Conservation (phyloP, 1,140 invertebrate species). For the Solenopsis fugax region DNA sequence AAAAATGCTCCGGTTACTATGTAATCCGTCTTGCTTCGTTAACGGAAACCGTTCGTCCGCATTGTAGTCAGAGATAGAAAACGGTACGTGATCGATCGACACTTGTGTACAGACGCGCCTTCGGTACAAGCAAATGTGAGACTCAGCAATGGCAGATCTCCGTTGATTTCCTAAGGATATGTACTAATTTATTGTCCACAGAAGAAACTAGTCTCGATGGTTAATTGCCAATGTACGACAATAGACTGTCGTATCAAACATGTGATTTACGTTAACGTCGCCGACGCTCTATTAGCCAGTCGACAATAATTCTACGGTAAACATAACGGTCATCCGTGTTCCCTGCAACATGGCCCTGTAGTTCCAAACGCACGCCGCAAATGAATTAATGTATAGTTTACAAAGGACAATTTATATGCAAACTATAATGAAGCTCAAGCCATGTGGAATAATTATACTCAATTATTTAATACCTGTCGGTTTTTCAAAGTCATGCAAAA, state of each 20-base stretch:
- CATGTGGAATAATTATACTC: background rate
- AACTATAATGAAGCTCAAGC: conserved; percentile 14
- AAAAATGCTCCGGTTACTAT: background rate
- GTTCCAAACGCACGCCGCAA: conserved; percentile 21
- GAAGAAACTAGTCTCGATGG: conserved; percentile 14
- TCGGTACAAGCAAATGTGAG: background rate
- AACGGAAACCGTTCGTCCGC: conserved; percentile 12
- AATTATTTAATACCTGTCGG: background rate
- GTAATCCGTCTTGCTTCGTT: conserved; percentile 39
- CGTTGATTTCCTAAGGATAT: background rate
- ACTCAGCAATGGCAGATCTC: background rate
- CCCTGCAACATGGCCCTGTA: background rate
- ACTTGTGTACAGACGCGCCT: background rate
- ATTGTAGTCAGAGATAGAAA: conserved; percentile 34
- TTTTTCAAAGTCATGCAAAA: background rate
- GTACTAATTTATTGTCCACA: background rate
- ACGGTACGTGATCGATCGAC: conserved; percentile 38
- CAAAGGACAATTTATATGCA: conserved; percentile 11
- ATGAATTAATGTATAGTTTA: conserved; percentile 45
- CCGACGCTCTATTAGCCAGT: background rate
- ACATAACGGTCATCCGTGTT: background rate
- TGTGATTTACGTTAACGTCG: conserved; percentile 10
- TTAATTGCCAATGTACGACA: conserved; percentile 4
- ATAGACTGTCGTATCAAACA: background rate
- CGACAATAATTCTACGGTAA: conserved; percentile 29